phyloP scores from a whole-genome alignment of 1,140 invertebrate species.

The Drosophila nigrodunni region DNA sequence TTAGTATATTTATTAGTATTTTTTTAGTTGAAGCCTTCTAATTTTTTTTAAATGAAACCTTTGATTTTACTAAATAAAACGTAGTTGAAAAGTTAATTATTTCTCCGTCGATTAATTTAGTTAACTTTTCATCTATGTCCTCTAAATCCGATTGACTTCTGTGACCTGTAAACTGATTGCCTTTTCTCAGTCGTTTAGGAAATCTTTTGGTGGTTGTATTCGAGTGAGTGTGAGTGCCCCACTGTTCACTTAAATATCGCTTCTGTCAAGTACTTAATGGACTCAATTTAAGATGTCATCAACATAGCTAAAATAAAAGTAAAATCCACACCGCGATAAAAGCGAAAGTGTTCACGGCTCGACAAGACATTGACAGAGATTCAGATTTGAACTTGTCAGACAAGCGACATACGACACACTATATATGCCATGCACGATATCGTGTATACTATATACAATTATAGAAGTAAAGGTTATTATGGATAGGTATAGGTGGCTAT shows the following conservation, averaged over 20 bases:
- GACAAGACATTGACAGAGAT: conserved; percentile 40
- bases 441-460: not conserved
- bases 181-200: not conserved
- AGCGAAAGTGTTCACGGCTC: conserved; percentile 55
- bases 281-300: conserved; percentile 61
- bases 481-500: conserved; percentile 10
- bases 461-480: conserved; percentile 9
- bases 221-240: conserved; percentile 4
- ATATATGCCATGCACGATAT: no score
- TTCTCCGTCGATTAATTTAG: not conserved
- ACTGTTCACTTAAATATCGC: conserved; percentile 47
- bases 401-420: not conserved
- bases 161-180: not conserved
- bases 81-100: not conserved
- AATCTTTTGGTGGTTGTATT: not conserved
- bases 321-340: conserved; percentile 46
- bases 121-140: not conserved
- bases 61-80: no score
- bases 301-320: conserved; percentile 44
- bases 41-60: no score
- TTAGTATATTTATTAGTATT: no score
- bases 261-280: conserved; percentile 75
- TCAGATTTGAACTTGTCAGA: conserved; percentile 41
- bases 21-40: no score
- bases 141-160: not conserved